Base-by-base conservation (phyloP, 2,797 vertebrate species). In the Streptopelia turtur region DNA sequence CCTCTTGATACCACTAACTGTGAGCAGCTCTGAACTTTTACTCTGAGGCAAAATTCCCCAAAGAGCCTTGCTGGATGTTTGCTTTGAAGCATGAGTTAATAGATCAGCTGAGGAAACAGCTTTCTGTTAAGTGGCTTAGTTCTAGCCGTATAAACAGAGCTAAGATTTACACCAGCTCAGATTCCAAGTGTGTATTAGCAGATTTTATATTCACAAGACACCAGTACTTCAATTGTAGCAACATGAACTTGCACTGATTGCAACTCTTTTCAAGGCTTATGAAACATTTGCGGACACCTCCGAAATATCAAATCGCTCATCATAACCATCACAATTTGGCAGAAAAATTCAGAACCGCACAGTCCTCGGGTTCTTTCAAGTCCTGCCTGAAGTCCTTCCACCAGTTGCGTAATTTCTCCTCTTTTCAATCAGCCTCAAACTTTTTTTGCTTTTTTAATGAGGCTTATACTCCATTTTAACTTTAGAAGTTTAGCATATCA, bases 71-170 rank as follows among this genome's bases (percentile, higher is more conserved):
- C 59, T 39, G 25, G 43, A 30, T 50, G 35, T 53, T 68, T 81
- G 76, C 63, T 45, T 20, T 90, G 55, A 87, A 91, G 66, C 11
- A 41, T 27, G 35, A 86, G n/a, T 82, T 86, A 86, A 86, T 3
- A 71, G 27, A 75, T 49, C 49, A 94, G 68, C 68, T 70, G 65
- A 91, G 76, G 79, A 91, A 93, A 70, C 13, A 95, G 80, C 83
- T 87, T 88, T 69, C 74, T 83, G 69, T 3, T 92, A 94, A 93
- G 79, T 82, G 70, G 55, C 63, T 95, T 94, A 88, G 50, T 10
- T 69, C 16, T 50, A 49, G 41, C 31, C 11, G 0, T 23, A 5
- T 57, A 55, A 89, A 66, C 66, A 90, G 52, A 63, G 66, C 39
- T 66, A 72, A 78, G 89, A 90, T 56, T 89, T 55, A 74, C 41